Evolutionary conservation across 2,888 invertebrate genomes (phyloP), one percentile per base, ranked within the genome.

Genomic region (Malthinus seriepunctatus): DNA sequence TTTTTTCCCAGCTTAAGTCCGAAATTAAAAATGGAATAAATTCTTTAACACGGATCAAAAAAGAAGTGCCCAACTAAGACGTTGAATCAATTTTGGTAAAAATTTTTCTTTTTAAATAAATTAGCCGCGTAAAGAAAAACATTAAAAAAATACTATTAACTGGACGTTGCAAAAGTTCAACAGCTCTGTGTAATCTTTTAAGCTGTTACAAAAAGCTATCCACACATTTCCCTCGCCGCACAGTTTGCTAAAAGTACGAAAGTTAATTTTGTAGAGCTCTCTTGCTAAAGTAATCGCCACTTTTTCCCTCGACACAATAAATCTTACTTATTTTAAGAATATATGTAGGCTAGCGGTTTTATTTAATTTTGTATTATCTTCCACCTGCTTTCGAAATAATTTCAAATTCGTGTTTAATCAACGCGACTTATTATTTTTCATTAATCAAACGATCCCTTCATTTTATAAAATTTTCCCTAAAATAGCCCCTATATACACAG

Each of bases 191-290:
- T 60, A 60, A 60, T 60, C 60, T 60, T 51, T 60, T 60, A 60
- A 60, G 60, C 60, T 60, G 60, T 60, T 56, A 60, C 60, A 60
- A 60, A 60, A 60, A 60, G 60, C 60, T 56, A 60, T 60, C 60
- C 60, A 51, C 60, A 60, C 60, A 60, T 60, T 60, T 60, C 60
- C 60, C 60, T 60, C 48, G 60, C 55, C 51, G 55, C 60, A 60
- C 60, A 60, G 60, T 60, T 60, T 60, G 60, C 55, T 60, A 60
- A 55, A 60, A 60, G 60, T 60, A 60, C 60, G 60, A 60, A 60
- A 60, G 60, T 60, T 60, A 60, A 60, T 60, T 60, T 60, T 60
- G 60, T 56, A 60, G 60, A 60, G 60, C 60, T 60, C 60, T 59
- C 60, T 32, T 56, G 51, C 60, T 60, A 60, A 60, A 60, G 60